A percentile compares a stretch with the other conserved stretches of the same genome.
Evolutionary conservation across 2,888 invertebrate genomes (phyloP).

Genomic region (Drosophila affinis): DNA sequence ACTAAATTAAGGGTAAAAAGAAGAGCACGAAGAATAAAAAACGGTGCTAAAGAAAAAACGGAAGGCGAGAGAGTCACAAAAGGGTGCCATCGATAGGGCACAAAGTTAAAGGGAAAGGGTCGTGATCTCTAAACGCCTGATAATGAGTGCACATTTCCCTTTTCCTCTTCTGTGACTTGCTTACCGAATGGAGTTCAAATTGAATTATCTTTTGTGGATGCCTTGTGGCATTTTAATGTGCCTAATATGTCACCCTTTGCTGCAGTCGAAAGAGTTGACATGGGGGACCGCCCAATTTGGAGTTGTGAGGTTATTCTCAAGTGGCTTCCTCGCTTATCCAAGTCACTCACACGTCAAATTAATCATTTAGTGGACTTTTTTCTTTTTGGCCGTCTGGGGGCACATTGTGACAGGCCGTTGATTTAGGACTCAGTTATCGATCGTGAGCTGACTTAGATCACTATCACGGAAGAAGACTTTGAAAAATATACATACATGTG

Average conservation of each 20-base stretch:
- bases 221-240: constrained; percentile 77
- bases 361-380: constrained; percentile 57
- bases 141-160: constrained; percentile 68
- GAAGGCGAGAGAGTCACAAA: constrained; percentile 48
- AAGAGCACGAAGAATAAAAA: constrained; percentile 44
- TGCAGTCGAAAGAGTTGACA: constrained; percentile 65
- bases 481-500: no score
- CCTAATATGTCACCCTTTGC: constrained; percentile 66
- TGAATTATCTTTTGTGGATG: constrained; percentile 63
- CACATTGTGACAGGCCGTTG: constrained; percentile 64
- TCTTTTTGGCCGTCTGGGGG: constrained; percentile 2
- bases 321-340: constrained; percentile 56
- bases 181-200: constrained; percentile 45
- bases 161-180: constrained; percentile 46
- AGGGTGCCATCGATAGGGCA: constrained; percentile 58
- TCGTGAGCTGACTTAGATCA: constrained; percentile 28
- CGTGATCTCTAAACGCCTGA: constrained; percentile 68
- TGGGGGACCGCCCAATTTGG: constrained; percentile 62
- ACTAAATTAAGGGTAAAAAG: constrained; percentile 75
- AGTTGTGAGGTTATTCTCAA: constrained; percentile 43
- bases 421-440: constrained; percentile 64
- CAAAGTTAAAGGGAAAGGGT: constrained; percentile 45
- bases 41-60: constrained; percentile 40
- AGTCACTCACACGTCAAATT: constrained; percentile 77
- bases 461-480: constrained; percentile 4